These are phyloP conservation scores for Pasiphila rectangulata DNA, from an alignment of 2,888 invertebrate species.

Conservation along the genomic window DNA sequence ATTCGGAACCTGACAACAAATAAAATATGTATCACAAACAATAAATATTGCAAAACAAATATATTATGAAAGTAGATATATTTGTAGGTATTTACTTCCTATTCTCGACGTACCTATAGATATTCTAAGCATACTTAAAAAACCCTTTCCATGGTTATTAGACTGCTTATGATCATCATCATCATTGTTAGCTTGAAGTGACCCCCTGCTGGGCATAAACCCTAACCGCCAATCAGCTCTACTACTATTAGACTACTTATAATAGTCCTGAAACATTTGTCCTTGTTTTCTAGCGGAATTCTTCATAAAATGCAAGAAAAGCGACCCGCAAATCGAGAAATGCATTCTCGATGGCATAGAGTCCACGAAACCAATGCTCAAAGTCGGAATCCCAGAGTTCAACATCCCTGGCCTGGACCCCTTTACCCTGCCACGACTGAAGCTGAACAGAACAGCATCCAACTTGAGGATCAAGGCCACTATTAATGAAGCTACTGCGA, in stretches of 20 bases:
- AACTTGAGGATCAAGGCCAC: constrained; percentile 85
- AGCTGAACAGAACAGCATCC: constrained; percentile 85
- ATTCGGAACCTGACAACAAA: too few relatives aligned
- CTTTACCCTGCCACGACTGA: constrained; percentile 83
- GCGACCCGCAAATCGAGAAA: constrained; percentile 44
- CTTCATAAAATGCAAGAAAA: constrained; percentile 44
- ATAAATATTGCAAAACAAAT: too few relatives aligned
- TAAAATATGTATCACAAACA: too few relatives aligned
- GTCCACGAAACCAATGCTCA: constrained; percentile 51
- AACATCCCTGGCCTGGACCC: constrained; percentile 78
- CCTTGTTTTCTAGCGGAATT: constrained; percentile 43
- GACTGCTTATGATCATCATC: too few relatives aligned
- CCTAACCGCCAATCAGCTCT: too few relatives aligned
- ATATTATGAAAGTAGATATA: too few relatives aligned
- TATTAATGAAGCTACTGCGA: constrained; percentile 83
- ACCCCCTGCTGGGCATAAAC: too few relatives aligned
- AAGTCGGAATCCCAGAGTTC: constrained; percentile 42
- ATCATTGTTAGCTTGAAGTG: constrained; percentile 2
- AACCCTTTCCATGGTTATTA: too few relatives aligned
- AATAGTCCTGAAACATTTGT: not conserved
- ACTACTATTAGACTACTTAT: too few relatives aligned
- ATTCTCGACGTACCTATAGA: too few relatives aligned
- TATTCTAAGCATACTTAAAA: too few relatives aligned
- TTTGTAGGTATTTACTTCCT: too few relatives aligned
- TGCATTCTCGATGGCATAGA: constrained; percentile 73